These are phyloP conservation scores for Bryconaethiops microstoma DNA, from an alignment of 2,797 vertebrate genomes.

Conservation along the genomic window DNA sequence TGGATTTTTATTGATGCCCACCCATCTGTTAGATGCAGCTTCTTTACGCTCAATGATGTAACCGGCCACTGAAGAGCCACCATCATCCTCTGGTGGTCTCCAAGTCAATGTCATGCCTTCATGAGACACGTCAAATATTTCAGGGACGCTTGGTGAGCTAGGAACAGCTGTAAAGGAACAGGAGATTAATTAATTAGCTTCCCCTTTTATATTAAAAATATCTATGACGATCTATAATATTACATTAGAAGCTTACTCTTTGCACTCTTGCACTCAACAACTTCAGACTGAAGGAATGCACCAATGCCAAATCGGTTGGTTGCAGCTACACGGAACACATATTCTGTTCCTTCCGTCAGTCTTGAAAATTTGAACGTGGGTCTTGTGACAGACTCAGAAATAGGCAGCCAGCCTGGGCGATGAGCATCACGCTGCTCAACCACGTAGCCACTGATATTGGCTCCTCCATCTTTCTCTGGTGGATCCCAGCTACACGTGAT, in stretches of 20 bases:
- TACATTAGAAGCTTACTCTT: constrained; percentile 85
- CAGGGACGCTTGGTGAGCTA: constrained; percentile 89
- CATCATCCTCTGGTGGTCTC: constrained; percentile 91
- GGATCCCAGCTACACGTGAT: constrained; percentile 91
- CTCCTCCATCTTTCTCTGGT: constrained; percentile 94
- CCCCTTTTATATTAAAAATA: not conserved
- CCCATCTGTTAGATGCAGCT: constrained; percentile 90
- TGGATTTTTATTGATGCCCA: constrained; percentile 92
- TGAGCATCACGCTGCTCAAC: constrained; percentile 97
- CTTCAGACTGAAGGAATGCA: constrained; percentile 93
- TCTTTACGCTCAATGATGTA: constrained; percentile 98
- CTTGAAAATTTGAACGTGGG: constrained; percentile 91
- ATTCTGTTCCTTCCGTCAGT: constrained; percentile 92
- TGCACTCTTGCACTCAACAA: constrained; percentile 94
- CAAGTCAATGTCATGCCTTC: constrained; percentile 98
- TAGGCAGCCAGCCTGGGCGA: constrained; percentile 90
- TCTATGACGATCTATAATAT: not conserved
- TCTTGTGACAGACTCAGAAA: constrained; percentile 97
- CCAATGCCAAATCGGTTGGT: constrained; percentile 98
- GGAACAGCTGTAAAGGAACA: constrained; percentile 82
- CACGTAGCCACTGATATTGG: constrained; percentile 91
- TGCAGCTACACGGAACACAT: constrained; percentile 96
- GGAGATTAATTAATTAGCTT: not conserved
- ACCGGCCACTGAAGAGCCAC: constrained; percentile 91
- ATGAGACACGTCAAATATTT: constrained; percentile 91